These are phyloP conservation scores for Eulemur coronatus DNA, from an alignment of 2,797 vertebrate species.

Conservation along the genomic window DNA sequence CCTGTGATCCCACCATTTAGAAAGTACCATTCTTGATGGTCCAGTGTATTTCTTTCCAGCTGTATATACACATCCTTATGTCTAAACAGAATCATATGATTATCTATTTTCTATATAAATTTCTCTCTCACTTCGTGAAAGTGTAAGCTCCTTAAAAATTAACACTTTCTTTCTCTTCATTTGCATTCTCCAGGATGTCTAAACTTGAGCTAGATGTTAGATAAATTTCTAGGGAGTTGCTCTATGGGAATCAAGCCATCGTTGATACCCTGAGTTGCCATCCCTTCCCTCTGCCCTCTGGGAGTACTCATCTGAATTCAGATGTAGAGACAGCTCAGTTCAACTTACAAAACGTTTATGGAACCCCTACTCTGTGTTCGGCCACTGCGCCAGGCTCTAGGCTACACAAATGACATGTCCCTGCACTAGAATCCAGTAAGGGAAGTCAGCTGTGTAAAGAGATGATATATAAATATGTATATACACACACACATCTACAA, in stretches of 20 bases:
- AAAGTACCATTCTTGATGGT: background rate
- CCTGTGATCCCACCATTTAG: background rate
- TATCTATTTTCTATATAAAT: slow-evolving; percentile 25
- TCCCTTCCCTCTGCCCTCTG: background rate
- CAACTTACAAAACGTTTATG: background rate
- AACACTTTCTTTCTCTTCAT: slow-evolving; percentile 21
- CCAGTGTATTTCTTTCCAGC: background rate
- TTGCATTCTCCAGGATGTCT: slow-evolving; percentile 16
- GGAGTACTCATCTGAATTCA: background rate
- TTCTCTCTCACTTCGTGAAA: background rate
- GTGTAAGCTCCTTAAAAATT: slow-evolving; percentile 17
- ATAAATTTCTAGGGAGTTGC: background rate
- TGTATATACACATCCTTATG: background rate
- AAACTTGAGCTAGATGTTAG: slow-evolving; percentile 15
- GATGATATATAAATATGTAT: background rate
- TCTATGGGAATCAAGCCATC: background rate
- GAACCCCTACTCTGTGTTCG: background rate
- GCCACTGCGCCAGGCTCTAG: background rate
- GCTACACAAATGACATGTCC: background rate
- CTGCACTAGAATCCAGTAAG: background rate
- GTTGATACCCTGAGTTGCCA: background rate
- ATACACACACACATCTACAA: background rate
- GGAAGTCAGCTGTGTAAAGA: background rate
- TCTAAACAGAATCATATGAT: background rate
- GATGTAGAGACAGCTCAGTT: background rate